Evolutionary conservation across 2,888 invertebrate species (phyloP), one percentile per base, ranked within the genome.

Genomic region (Argyresthia albistria): DNA sequence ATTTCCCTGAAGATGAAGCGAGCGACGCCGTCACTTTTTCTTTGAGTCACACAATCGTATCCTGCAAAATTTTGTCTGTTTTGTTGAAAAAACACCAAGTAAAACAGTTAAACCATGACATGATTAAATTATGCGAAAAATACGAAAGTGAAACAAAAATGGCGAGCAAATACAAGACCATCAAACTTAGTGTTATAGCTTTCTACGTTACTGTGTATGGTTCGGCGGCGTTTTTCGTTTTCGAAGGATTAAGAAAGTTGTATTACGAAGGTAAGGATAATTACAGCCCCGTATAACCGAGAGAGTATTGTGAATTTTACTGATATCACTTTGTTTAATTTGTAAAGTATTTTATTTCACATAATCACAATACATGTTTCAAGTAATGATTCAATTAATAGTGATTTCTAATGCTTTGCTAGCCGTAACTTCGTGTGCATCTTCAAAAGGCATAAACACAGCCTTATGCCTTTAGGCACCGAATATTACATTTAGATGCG

Each of bases 1-100:
- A 72, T 45, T 79, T 81, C 58, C 81, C 87, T 8, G 67, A 73
- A 52, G 80, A 82, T 54, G 83, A 86, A 57, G 73, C 75, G 59
- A 69, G 75, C 46, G 86, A 87, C 56, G 70, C 74, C 0, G 62
- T 79, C 1, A 73, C 77, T n/a, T 79, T 86, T 35, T 73, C 79
- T 6, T 70, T 80, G 47, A 80, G 80, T 56, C 86, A 86, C 53
- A 71, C 76, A 0, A 71, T 84, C 46, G 77, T 83, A 49, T 65
- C 81, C 66, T 65, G 77, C 47, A 86, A 86, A 62, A 66, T 81
- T 57, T 64, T 68, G 15, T 78, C 71, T 4, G 67, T 86, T 11
- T 58, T 76, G 49, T 48, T 55, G 0, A 74, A 79, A 45, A 83
- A 80, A 57, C 56, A 68, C 37, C 56, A 67, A 8, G 66, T 83